Conservation (phyloP, 2,113 vertebrate genomes). For the Enhydra lutris region DNA sequence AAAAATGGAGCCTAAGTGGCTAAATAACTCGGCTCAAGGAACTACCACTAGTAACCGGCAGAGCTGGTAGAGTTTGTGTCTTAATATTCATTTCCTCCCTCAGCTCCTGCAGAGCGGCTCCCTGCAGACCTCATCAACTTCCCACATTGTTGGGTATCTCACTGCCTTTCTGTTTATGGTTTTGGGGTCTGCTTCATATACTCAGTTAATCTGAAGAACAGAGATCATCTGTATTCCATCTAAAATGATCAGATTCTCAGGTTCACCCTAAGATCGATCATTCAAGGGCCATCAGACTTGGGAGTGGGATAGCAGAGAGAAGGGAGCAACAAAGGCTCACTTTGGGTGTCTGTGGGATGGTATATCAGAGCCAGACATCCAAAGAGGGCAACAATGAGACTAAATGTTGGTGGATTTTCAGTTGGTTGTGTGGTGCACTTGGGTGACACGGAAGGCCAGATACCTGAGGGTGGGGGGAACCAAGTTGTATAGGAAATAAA, state of each 20-base stretch:
- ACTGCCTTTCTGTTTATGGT: neutral
- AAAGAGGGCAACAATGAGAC: neutral
- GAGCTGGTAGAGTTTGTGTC: neutral
- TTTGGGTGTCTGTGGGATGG: neutral
- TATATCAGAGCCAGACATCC: neutral
- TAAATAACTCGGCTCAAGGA: neutral
- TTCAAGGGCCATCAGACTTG: neutral
- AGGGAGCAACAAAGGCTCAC: neutral
- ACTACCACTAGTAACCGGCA: neutral
- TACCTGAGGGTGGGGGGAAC: accelerated
- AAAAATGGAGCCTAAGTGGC: neutral
- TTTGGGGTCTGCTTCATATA: neutral
- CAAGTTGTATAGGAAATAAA: neutral
- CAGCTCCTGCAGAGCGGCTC: neutral
- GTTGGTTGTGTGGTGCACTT: neutral
- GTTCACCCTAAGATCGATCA: neutral
- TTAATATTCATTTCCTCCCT: neutral
- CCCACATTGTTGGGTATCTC: too few relatives aligned
- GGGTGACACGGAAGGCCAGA: neutral
- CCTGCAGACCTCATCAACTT: neutral
- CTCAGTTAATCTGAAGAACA: neutral
- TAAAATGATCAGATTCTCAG: neutral
- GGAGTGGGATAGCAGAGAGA: neutral
- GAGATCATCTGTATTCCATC: neutral
- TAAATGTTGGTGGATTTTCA: neutral